phyloP scores from a whole-genome alignment of 2,113 vertebrate genomes.

The Corythoichthys intestinalis region DNA sequence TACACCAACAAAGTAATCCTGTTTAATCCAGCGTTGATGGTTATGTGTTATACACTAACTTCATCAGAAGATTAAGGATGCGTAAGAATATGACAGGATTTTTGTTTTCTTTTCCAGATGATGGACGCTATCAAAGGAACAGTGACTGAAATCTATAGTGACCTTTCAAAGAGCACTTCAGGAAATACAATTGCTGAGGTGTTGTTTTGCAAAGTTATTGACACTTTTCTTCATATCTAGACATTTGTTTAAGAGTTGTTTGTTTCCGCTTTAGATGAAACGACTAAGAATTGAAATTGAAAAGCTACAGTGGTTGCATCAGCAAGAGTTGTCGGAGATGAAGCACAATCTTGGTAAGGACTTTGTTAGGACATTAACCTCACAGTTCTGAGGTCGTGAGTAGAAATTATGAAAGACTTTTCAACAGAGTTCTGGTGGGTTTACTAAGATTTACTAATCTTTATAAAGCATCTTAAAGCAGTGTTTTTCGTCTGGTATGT shows the following conservation, averaged over 20 bases:
- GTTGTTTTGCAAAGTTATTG: slow-evolving; percentile 25
- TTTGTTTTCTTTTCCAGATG: slow-evolving; percentile 75
- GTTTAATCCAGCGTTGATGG: not conserved
- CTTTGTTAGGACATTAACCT: not conserved
- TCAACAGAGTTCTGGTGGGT: no score
- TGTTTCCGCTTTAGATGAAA: slow-evolving; percentile 78
- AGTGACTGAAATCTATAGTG: slow-evolving; percentile 95
- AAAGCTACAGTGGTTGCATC: slow-evolving; percentile 96
- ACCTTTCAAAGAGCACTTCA: slow-evolving; percentile 90
- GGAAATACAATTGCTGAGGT: slow-evolving; percentile 95
- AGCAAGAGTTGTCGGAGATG: slow-evolving; percentile 96
- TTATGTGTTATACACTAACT: not conserved
- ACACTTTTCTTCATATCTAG: not conserved
- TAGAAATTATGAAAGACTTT: no score
- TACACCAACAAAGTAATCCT: slow-evolving; percentile 92
- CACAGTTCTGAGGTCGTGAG: no score
- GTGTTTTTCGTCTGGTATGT: no score
- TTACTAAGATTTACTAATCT: no score
- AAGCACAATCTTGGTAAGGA: slow-evolving; percentile 93
- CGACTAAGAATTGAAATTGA: slow-evolving; percentile 95
- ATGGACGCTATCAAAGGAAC: slow-evolving; percentile 98
- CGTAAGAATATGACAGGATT: slow-evolving; percentile 10
- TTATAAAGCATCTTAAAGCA: no score
- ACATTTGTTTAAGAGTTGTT: not conserved
- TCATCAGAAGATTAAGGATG: not conserved